Evolutionary conservation across 2,113 vertebrate species (phyloP).

Genomic region (Gambusia affinis): DNA sequence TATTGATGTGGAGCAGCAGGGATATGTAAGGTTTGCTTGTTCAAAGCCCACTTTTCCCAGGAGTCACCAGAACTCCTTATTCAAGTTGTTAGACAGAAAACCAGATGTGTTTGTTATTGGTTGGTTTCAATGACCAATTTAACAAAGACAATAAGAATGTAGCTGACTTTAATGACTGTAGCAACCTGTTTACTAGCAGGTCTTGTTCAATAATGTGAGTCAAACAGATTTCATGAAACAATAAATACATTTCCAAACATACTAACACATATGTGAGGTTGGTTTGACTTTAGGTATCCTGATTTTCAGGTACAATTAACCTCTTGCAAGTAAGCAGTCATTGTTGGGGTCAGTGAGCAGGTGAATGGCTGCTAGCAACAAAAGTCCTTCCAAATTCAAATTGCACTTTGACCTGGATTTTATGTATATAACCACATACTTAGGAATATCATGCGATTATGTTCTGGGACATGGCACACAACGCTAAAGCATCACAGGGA

Average conservation of each 20-base stretch:
- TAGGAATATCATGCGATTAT: background rate
- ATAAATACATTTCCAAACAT: too few relatives aligned
- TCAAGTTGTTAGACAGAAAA: background rate
- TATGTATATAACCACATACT: background rate
- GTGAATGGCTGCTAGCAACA: too few relatives aligned
- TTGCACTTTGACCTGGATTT: background rate
- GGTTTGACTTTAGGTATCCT: too few relatives aligned
- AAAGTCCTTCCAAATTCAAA: background rate
- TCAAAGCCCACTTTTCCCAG: too few relatives aligned
- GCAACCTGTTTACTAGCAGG: background rate
- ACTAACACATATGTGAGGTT: too few relatives aligned
- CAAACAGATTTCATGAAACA: background rate
- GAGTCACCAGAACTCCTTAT: background rate
- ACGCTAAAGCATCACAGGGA: too few relatives aligned
- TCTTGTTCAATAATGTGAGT: background rate
- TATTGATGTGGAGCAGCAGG: too few relatives aligned
- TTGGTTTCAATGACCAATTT: background rate
- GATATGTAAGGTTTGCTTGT: too few relatives aligned
- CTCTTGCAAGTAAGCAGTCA: too few relatives aligned
- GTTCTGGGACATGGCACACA: too few relatives aligned
- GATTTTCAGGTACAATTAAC: too few relatives aligned
- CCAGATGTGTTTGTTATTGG: background rate
- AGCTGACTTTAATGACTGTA: background rate
- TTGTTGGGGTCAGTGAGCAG: too few relatives aligned
- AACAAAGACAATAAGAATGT: background rate